These are phyloP conservation scores for Morone saxatilis DNA, from an alignment of 2,113 vertebrate species.

Conservation along the genomic window DNA sequence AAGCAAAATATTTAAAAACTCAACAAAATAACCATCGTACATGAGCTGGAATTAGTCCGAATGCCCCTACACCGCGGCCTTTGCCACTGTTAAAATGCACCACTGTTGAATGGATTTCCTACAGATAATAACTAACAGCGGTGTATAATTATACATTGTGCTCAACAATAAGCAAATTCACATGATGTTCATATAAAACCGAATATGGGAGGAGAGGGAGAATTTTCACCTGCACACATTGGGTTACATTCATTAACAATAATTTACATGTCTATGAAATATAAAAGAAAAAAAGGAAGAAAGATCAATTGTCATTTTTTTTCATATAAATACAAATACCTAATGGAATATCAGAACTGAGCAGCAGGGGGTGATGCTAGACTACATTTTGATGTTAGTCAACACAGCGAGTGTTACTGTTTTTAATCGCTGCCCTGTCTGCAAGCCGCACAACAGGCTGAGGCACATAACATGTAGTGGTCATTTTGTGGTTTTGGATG, in stretches of 20 bases:
- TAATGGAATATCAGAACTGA: not conserved
- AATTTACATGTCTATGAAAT: not conserved
- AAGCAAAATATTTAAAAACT: slow-evolving; percentile 1
- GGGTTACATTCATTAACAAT: not conserved
- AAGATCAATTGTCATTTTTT: not conserved
- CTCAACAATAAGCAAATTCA: not conserved
- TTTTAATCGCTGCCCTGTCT: not conserved
- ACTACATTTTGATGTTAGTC: not conserved
- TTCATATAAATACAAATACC: not conserved
- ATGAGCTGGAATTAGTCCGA: not conserved
- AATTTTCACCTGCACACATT: not conserved
- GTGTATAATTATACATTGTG: not conserved
- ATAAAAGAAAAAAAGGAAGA: not conserved
- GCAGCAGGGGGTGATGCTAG: slow-evolving; percentile 58
- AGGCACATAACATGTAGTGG: not conserved
- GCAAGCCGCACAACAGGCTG: not conserved
- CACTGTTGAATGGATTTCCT: not conserved
- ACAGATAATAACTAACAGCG: not conserved
- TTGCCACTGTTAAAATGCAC: not conserved
- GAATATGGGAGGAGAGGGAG: not conserved
- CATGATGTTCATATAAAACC: not conserved
- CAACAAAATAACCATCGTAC: not conserved
- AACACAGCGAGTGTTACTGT: not conserved
- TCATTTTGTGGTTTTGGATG: not conserved
- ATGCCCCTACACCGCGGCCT: not conserved